Evolutionary conservation across 92 coral and sea anemone species (phyloP).

Genomic region (Porites divaricata): DNA sequence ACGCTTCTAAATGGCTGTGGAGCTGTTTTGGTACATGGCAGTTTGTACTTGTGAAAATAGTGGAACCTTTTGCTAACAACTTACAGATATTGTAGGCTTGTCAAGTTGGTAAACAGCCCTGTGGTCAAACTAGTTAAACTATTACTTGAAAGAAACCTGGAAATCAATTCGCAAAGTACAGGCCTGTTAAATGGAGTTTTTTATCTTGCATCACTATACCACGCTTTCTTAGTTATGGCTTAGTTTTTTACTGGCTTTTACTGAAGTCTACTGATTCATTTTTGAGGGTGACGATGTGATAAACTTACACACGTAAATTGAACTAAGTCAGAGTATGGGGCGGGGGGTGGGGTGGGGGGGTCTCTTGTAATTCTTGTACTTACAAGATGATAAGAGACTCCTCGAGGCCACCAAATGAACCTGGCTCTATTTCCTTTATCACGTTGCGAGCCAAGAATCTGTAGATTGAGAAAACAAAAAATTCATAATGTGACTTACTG

Average conservation of each 20-base stretch:
- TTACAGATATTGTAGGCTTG: conserved; percentile 6
- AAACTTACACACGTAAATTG: too few species aligned
- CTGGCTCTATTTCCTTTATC: background rate
- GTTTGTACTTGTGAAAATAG: background rate
- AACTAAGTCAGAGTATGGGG: too few species aligned
- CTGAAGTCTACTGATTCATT: too few species aligned
- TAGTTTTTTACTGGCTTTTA: too few species aligned
- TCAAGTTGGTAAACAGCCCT: conserved; percentile 9
- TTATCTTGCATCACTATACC: too few species aligned
- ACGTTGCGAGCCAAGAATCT: conserved; percentile 27
- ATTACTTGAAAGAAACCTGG: conserved; percentile 32
- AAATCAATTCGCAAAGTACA: background rate
- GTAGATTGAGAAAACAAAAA: background rate
- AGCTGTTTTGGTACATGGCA: background rate
- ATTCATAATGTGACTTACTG: too few species aligned
- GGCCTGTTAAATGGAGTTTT: background rate
- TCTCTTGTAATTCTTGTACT: background rate
- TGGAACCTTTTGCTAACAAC: background rate
- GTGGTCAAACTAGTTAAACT: background rate
- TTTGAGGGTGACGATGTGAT: too few species aligned
- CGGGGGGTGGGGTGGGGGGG: too few species aligned
- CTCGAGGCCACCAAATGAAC: conserved; percentile 26
- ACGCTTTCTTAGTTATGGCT: too few species aligned
- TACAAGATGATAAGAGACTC: conserved; percentile 29
- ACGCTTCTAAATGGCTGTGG: background rate